Percentiles rank a stretch among this genome's conserved stretches.
These are phyloP conservation scores for Amblyopsis hoosieri DNA, from an alignment of 2,797 vertebrate species.

Conservation along the genomic window DNA sequence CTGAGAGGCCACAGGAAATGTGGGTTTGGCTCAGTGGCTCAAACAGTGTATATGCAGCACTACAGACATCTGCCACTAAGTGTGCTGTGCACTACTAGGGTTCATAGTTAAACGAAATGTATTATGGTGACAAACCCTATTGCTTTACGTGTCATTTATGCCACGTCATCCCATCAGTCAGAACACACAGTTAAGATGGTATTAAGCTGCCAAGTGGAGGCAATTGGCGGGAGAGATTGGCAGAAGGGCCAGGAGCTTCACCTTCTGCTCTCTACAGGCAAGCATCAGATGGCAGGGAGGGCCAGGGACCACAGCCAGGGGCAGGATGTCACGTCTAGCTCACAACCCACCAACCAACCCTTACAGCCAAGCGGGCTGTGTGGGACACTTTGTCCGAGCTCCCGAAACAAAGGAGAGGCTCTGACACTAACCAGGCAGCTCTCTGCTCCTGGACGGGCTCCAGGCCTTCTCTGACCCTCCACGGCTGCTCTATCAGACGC, in stretches of 20 bases:
- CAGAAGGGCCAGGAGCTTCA: constrained; percentile 68
- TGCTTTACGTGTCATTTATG: background rate
- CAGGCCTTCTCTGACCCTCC: constrained; percentile 65
- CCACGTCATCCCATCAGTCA: background rate
- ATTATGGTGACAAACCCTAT: background rate
- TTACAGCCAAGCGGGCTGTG: constrained; percentile 56
- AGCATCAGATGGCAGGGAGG: constrained; percentile 57
- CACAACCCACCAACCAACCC: constrained; percentile 62
- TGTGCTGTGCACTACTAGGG: constrained; percentile 1
- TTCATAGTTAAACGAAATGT: constrained; percentile 15
- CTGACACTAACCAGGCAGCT: constrained; percentile 65
- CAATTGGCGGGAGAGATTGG: constrained; percentile 12
- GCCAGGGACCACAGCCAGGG: constrained; percentile 62
- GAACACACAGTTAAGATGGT: constrained; percentile 14
- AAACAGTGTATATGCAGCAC: background rate
- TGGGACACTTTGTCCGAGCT: constrained; percentile 64
- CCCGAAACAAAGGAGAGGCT: constrained; percentile 64
- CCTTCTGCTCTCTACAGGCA: constrained; percentile 70
- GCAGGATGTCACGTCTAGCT: constrained; percentile 79
- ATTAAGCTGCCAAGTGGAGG: constrained; percentile 30
- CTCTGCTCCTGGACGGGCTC: constrained; percentile 64
- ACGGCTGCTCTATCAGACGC: constrained; percentile 49
- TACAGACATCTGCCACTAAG: background rate
- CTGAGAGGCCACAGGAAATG: constrained; percentile 9
- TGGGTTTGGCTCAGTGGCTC: background rate